A percentile compares a stretch with the other conserved stretches of the same genome.
These are phyloP conservation scores for Sinella curviseta DNA, from an alignment of 1,140 invertebrate species.

Conservation along the genomic window DNA sequence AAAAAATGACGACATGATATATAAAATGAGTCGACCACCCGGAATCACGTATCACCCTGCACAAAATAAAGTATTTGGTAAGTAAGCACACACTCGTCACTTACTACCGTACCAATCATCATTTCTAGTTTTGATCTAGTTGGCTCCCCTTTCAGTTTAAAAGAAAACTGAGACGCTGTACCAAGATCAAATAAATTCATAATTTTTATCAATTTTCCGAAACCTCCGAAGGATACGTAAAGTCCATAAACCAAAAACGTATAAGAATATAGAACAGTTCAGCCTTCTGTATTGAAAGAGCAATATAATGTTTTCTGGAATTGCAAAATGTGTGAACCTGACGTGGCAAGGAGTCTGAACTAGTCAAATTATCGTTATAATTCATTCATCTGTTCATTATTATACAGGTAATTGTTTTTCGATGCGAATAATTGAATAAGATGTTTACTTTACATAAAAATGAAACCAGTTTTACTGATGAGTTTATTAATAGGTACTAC, in stretches of 20 bases:
- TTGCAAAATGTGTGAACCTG: neutral
- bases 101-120: neutral
- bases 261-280: too few relatives aligned
- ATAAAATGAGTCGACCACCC: conserved; percentile 16
- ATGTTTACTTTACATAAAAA: neutral
- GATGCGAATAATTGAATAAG: neutral
- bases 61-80: too few relatives aligned
- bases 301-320: too few relatives aligned
- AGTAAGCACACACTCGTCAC: too few relatives aligned
- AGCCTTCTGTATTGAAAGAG: too few relatives aligned
- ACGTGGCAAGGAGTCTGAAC: neutral
- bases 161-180: neutral
- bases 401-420: neutral
- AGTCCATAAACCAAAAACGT: too few relatives aligned
- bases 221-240: too few relatives aligned
- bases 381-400: neutral
- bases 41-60: conserved; percentile 1
- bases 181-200: neutral
- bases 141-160: neutral
- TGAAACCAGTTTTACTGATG: neutral
- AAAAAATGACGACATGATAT: conserved; percentile 1
- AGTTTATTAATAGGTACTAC: neutral
- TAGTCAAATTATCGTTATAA: neutral
- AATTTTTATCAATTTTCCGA: neutral
- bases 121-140: neutral